phyloP scores from a whole-genome alignment of 92 coral and sea anemone genomes.

The Porites lobata region DNA sequence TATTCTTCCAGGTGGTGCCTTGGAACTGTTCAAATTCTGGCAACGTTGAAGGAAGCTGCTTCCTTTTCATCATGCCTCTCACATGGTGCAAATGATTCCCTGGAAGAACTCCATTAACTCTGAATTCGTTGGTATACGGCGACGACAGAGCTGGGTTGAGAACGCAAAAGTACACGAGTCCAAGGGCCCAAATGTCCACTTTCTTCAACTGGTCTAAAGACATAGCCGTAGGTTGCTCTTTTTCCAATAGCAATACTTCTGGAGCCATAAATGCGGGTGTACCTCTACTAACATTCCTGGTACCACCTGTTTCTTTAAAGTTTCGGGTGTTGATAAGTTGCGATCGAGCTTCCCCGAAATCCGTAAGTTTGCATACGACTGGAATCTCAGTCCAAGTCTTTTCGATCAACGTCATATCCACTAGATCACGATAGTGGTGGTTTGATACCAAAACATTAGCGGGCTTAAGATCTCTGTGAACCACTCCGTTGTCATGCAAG shows the following conservation, averaged over 20 bases:
- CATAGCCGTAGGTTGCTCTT: background rate
- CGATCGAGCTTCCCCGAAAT: background rate
- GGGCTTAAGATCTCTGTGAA: slow-evolving; percentile 6
- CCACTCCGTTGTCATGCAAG: background rate
- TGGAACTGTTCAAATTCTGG: slow-evolving; percentile 22
- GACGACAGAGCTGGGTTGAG: slow-evolving; percentile 6
- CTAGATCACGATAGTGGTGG: background rate
- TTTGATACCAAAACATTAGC: background rate
- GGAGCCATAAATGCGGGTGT: slow-evolving; percentile 26
- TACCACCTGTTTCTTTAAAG: background rate
- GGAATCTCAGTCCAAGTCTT: background rate
- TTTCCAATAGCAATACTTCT: background rate
- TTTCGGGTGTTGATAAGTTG: slow-evolving; percentile 1
- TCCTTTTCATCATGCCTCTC: slow-evolving; percentile 30
- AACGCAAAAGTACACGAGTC: background rate
- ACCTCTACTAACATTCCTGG: background rate
- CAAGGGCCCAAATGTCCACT: slow-evolving; percentile 27
- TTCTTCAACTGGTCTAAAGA: background rate
- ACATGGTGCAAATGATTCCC: background rate
- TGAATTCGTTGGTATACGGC: slow-evolving; percentile 37
- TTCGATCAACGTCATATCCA: background rate
- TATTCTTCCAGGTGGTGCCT: background rate
- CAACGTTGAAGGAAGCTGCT: slow-evolving; percentile 34
- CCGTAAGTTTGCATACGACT: background rate
- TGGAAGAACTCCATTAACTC: background rate